A percentile compares a stretch with the other conserved stretches of the same genome.
These are phyloP conservation scores for Phaetusa simplex DNA, from an alignment of 2,113 vertebrate genomes.

Conservation along the genomic window DNA sequence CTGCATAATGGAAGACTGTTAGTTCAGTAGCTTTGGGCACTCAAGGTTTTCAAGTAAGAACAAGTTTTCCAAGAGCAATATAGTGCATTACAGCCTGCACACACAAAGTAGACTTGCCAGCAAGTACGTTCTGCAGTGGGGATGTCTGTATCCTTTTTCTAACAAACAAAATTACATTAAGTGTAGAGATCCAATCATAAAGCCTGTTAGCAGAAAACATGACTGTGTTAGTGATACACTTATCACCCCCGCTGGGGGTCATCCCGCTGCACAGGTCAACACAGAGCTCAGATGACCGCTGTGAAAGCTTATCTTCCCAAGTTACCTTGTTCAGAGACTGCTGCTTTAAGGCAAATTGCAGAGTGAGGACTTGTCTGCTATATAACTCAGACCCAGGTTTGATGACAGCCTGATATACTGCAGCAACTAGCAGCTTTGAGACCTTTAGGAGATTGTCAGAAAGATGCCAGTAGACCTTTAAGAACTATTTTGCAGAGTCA, in stretches of 20 bases:
- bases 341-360: neutral
- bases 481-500: constrained; percentile 44
- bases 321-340: neutral
- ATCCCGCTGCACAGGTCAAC: neutral
- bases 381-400: neutral
- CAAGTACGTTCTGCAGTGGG: neutral
- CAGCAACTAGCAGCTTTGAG: neutral
- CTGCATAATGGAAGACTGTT: neutral
- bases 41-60: neutral
- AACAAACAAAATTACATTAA: neutral
- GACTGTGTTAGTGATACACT: neutral
- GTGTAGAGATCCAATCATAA: neutral
- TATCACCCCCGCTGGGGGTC: neutral
- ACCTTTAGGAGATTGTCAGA: neutral
- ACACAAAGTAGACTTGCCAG: neutral
- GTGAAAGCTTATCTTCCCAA: neutral
- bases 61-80: neutral
- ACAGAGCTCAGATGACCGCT: neutral
- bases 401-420: neutral
- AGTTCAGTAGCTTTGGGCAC: neutral
- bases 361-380: neutral
- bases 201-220: neutral
- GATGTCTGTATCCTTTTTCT: neutral
- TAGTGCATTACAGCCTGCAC: neutral
- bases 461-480: constrained; percentile 25